Percentiles rank a stretch among this genome's conserved stretches.
Conservation (phyloP, 2,113 vertebrate species). For the Rhinoderma darwinii region DNA sequence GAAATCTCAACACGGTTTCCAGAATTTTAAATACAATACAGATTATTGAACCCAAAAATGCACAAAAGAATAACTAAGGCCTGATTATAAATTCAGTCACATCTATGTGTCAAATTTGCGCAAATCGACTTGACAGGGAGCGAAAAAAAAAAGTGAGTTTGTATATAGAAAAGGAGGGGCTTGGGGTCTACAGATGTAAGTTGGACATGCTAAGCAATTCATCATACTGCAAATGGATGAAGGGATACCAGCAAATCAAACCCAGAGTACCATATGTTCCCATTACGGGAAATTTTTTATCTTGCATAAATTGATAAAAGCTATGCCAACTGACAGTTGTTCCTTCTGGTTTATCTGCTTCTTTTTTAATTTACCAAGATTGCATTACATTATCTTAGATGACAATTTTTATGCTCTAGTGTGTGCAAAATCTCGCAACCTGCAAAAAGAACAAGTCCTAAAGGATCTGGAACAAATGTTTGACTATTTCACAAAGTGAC, state of each 20-base stretch:
- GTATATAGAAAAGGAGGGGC: not conserved
- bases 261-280: conserved; percentile 37
- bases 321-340: conserved; percentile 45
- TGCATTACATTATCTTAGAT: conserved; percentile 20
- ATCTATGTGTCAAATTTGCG: conserved; percentile 35
- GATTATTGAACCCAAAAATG: not conserved
- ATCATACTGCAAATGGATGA: conserved; percentile 45
- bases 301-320: conserved; percentile 38
- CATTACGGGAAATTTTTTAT: conserved; percentile 35
- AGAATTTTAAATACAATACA: not conserved
- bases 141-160: conserved; percentile 14
- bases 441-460: conserved; percentile 41
- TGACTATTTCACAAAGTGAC: conserved; percentile 27
- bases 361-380: not conserved
- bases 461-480: conserved; percentile 27
- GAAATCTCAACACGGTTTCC: not conserved
- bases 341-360: conserved; percentile 20
- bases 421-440: conserved; percentile 29
- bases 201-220: conserved; percentile 53
- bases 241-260: conserved; percentile 41
- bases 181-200: conserved; percentile 11
- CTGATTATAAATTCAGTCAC: conserved; percentile 24
- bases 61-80: conserved; percentile 4
- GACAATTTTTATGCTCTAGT: conserved; percentile 51
- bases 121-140: not conserved